Percentiles rank a stretch among this genome's conserved stretches.
These are phyloP conservation scores for Polia nebulosa DNA, from an alignment of 2,888 invertebrate genomes.

Conservation along the genomic window DNA sequence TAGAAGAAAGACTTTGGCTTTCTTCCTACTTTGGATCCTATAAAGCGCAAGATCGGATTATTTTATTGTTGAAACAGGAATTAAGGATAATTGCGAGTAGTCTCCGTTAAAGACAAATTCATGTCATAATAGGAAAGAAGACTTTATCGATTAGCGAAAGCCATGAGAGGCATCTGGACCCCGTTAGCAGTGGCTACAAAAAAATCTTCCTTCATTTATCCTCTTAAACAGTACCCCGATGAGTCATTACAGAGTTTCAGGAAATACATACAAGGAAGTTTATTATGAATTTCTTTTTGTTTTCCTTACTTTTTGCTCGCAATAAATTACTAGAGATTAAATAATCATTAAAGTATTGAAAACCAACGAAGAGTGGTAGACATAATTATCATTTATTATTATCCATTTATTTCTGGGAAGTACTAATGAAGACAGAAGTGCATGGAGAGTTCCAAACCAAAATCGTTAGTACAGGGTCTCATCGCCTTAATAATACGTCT, in stretches of 20 bases:
- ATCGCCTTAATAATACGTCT: no score
- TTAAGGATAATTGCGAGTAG: neutral
- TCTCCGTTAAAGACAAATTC: no score
- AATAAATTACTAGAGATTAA: conserved; percentile 21
- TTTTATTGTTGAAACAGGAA: neutral
- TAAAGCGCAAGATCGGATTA: neutral
- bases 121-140: no score
- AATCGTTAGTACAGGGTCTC: no score
- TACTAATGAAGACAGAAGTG: no score
- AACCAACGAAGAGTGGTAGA: neutral
- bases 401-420: no score
- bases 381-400: no score
- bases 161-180: neutral
- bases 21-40: neutral
- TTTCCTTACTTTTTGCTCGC: conserved; percentile 3
- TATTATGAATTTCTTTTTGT: neutral
- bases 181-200: neutral
- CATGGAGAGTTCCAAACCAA: no score
- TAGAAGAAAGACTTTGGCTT: neutral
- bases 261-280: conserved; percentile 23
- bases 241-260: conserved; percentile 2
- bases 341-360: conserved; percentile 29
- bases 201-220: conserved; percentile 15
- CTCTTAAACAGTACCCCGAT: neutral
- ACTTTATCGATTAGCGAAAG: neutral